Percentiles rank a stretch among this genome's conserved stretches.
These are phyloP conservation scores for Frankliniella fusca DNA, from an alignment of 2,888 invertebrate genomes.

Conservation along the genomic window DNA sequence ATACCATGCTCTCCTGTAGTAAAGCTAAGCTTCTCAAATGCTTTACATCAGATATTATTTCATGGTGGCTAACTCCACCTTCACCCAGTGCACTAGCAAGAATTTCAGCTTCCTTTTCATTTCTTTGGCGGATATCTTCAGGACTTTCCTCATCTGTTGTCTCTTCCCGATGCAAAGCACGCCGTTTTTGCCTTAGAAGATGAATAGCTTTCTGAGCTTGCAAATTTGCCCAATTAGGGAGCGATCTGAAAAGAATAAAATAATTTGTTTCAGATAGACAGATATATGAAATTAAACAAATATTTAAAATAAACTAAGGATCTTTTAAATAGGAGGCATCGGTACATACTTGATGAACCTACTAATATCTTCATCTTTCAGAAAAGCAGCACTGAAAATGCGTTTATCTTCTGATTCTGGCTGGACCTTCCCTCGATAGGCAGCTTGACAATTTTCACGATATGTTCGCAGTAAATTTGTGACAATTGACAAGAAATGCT, in stretches of 20 bases:
- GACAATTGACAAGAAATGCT: conserved; percentile 68
- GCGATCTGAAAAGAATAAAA: conserved; percentile 51
- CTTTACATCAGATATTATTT: conserved; percentile 79
- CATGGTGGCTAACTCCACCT: conserved; percentile 74
- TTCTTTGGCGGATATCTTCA: conserved; percentile 70
- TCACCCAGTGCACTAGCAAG: conserved; percentile 87
- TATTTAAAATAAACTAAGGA: conserved; percentile 6
- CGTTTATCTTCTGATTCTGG: conserved; percentile 72
- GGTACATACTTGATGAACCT: conserved; percentile 71
- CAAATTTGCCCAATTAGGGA: conserved; percentile 74
- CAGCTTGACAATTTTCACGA: conserved; percentile 67
- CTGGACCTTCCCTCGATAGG: conserved; percentile 71
- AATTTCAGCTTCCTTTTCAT: conserved; percentile 86
- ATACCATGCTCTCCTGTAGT: conserved; percentile 85
- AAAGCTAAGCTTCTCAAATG: conserved; percentile 81
- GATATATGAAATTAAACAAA: neutral
- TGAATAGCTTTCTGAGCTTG: conserved; percentile 46
- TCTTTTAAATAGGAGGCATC: neutral
- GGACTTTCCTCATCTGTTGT: conserved; percentile 70
- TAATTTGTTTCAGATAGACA: conserved; percentile 13
- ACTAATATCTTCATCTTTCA: conserved; percentile 92
- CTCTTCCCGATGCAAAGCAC: conserved; percentile 49
- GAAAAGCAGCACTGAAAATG: conserved; percentile 81
- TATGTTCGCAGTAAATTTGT: conserved; percentile 67
- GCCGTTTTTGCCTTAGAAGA: conserved; percentile 41